These are phyloP conservation scores for Galaxias olidus DNA, from an alignment of 2,797 vertebrate species.

Conservation along the genomic window DNA sequence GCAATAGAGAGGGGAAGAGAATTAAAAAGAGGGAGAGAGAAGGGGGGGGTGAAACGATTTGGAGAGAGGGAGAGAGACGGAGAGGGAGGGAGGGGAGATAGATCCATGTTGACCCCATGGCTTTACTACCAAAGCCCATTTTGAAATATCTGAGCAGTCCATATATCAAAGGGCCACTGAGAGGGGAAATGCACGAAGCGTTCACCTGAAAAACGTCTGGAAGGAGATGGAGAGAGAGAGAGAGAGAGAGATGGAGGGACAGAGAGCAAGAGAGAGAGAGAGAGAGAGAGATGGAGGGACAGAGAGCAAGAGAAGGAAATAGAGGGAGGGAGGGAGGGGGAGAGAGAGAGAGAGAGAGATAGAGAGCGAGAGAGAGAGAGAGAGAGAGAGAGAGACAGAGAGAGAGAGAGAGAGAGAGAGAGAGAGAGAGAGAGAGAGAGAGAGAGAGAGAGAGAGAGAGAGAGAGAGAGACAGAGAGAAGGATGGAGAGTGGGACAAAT, in stretches of 20 bases:
- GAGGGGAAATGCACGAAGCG: slow-evolving; percentile 42
- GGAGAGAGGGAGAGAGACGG: slow-evolving; percentile 13
- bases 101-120: no score
- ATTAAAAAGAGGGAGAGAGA: not conserved
- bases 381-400: not conserved
- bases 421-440: slow-evolving; percentile 10
- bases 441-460: slow-evolving; percentile 22
- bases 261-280: not conserved
- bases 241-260: not conserved
- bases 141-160: slow-evolving; percentile 41
- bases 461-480: slow-evolving; percentile 31
- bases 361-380: slow-evolving; percentile 24
- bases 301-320: not conserved
- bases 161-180: slow-evolving; percentile 27
- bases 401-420: not conserved
- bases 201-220: slow-evolving; percentile 34
- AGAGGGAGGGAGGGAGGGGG: not conserved
- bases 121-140: slow-evolving; percentile 41
- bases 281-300: not conserved
- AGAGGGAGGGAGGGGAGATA: slow-evolving; percentile 8
- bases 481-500: not conserved
- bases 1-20: not conserved
- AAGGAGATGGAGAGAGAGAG: not conserved
- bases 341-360: not conserved
- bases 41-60: no score